Evolutionary conservation across 1,140 invertebrate species (phyloP).

Genomic region (Homalodisca vitripennis): DNA sequence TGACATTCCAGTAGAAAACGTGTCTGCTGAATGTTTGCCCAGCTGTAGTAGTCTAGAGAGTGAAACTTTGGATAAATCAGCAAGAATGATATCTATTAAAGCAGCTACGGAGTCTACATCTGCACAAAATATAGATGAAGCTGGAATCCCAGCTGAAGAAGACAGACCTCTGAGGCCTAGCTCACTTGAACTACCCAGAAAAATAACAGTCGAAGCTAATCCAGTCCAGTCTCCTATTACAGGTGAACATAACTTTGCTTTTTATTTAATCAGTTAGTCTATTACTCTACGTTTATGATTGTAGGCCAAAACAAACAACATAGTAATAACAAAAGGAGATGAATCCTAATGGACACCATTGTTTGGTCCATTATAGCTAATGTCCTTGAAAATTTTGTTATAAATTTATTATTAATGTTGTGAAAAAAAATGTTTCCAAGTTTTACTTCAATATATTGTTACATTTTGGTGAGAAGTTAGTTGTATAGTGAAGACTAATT

Average conservation of each 20-base stretch:
- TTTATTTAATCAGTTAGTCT: neutral
- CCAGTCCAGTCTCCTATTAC: neutral
- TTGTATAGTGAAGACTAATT: no score
- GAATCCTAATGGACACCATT: no score
- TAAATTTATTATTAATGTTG: no score
- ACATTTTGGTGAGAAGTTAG: no score
- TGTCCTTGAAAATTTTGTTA: no score
- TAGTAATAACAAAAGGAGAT: no score
- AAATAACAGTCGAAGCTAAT: conserved; percentile 27
- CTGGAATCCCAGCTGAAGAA: conserved; percentile 34
- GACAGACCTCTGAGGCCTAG: conserved; percentile 37
- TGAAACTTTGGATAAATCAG: conserved; percentile 19
- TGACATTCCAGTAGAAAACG: neutral
- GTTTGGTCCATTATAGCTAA: no score
- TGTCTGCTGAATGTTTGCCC: no score
- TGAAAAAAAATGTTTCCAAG: no score
- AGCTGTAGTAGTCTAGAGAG: conserved; percentile 2
- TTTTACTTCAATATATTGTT: no score
- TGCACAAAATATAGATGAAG: conserved; percentile 22
- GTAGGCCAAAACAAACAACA: no score
- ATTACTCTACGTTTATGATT: neutral
- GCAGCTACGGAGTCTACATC: conserved; percentile 20
- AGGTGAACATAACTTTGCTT: neutral
- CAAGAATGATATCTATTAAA: conserved; percentile 34
- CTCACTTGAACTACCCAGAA: conserved; percentile 36